These are phyloP conservation scores for Chymomyza costata DNA, from an alignment of 1,140 invertebrate genomes.

Conservation along the genomic window DNA sequence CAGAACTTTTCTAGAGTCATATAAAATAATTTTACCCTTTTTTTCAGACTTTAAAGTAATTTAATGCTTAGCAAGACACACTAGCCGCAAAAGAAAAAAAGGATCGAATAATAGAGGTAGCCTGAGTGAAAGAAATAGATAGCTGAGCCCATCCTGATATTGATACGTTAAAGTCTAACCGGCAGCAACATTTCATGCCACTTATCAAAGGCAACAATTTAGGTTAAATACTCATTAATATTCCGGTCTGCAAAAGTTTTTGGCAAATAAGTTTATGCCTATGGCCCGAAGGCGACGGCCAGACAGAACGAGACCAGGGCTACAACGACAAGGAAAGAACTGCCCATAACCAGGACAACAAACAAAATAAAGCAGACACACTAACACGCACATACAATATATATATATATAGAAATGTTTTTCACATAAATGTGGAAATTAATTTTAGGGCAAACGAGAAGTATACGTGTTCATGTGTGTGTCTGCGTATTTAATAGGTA, in stretches of 20 bases:
- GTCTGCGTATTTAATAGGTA: background rate
- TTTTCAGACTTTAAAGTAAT: conserved; percentile 56
- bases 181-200: conserved; percentile 60
- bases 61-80: conserved; percentile 45
- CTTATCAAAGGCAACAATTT: conserved; percentile 74
- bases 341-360: background rate
- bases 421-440: conserved; percentile 31
- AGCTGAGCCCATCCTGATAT: conserved; percentile 45
- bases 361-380: conserved; percentile 41
- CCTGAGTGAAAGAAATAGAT: background rate
- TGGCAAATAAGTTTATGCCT: conserved; percentile 72
- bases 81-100: conserved; percentile 10
- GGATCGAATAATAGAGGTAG: conserved; percentile 14
- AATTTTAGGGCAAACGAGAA: conserved; percentile 28
- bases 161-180: no score
- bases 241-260: conserved; percentile 72
- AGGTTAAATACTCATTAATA: conserved; percentile 74
- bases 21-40: conserved; percentile 62
- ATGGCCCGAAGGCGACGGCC: conserved; percentile 51
- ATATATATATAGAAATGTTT: no score
- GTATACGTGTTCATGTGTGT: no score
- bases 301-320: conserved; percentile 34
- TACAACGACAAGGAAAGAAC: conserved; percentile 1
- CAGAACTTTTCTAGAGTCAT: conserved; percentile 11
- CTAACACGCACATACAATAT: conserved; percentile 35